Conservation (phyloP, 30 jellyfish, hydroid and myxozoan species). For the Phacellophora camtschatica region DNA sequence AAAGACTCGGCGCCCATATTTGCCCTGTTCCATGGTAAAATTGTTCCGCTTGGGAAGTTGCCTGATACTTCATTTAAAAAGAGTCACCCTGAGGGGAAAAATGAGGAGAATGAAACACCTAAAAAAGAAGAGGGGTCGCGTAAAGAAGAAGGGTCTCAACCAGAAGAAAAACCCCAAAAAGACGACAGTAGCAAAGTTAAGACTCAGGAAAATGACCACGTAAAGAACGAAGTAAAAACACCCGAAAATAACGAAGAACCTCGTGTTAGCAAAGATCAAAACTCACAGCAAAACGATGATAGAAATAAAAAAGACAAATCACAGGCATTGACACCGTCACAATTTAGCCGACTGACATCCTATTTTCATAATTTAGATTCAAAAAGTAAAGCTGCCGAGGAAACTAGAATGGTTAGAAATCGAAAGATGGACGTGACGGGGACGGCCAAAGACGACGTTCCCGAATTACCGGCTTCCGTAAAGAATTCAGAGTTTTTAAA, state of each 20-base stretch:
- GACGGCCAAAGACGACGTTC: conserved; percentile 88
- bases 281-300: not conserved
- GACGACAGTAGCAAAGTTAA: not conserved
- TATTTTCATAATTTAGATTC: conserved; percentile 50
- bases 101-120: not conserved
- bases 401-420: conserved; percentile 35
- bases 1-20: conserved; percentile 88
- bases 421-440: conserved; percentile 69
- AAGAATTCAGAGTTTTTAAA: conserved; percentile 68
- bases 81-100: conserved; percentile 62
- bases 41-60: conserved; percentile 85
- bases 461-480: conserved; percentile 54
- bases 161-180: not conserved
- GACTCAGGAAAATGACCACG: conserved; percentile 2
- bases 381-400: conserved; percentile 18
- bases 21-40: conserved; percentile 90
- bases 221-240: not conserved
- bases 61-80: conserved; percentile 88
- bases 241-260: not conserved
- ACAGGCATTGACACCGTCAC: conserved; percentile 18
- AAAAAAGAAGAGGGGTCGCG: not conserved
- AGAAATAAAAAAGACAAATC: conserved; percentile 13
- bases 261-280: not conserved
- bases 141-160: not conserved
- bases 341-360: conserved; percentile 36